phyloP scores from a whole-genome alignment of 2,113 vertebrate species.

The Typhlomys cinereus region DNA sequence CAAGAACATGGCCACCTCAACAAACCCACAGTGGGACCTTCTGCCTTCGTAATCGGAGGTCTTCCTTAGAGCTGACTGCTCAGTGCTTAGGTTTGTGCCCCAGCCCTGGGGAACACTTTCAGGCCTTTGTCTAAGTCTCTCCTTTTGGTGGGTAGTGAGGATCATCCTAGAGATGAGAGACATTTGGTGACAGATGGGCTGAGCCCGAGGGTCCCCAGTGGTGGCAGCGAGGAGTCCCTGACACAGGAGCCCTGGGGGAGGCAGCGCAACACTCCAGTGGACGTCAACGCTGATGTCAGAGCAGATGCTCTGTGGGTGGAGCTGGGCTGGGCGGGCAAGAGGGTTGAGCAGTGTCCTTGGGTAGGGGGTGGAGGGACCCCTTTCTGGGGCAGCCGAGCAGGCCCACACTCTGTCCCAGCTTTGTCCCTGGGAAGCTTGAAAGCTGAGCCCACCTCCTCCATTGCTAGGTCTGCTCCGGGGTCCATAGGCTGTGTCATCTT shows the following conservation, averaged over 20 bases:
- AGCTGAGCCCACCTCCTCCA: rapidly evolving
- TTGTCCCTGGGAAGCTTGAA: neutral
- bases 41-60: neutral
- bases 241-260: neutral
- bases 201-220: neutral
- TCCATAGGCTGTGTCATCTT: neutral
- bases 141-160: too few species aligned
- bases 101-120: rapidly evolving
- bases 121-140: neutral
- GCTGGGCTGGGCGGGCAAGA: too few species aligned
- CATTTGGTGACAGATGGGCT: conserved; percentile 58
- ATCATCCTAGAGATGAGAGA: neutral
- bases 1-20: neutral
- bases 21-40: neutral
- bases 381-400: neutral
- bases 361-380: neutral
- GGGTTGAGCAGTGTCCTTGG: neutral
- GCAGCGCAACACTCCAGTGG: neutral
- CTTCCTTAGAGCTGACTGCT: neutral
- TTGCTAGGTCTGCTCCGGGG: neutral
- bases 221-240: neutral
- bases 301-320: conserved; percentile 7
- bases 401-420: rapidly evolving
- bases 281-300: neutral
- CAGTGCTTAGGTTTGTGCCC: neutral